These are phyloP conservation scores for Periophthalmus magnuspinnatus DNA, from an alignment of 2,797 vertebrate genomes.

Conservation along the genomic window DNA sequence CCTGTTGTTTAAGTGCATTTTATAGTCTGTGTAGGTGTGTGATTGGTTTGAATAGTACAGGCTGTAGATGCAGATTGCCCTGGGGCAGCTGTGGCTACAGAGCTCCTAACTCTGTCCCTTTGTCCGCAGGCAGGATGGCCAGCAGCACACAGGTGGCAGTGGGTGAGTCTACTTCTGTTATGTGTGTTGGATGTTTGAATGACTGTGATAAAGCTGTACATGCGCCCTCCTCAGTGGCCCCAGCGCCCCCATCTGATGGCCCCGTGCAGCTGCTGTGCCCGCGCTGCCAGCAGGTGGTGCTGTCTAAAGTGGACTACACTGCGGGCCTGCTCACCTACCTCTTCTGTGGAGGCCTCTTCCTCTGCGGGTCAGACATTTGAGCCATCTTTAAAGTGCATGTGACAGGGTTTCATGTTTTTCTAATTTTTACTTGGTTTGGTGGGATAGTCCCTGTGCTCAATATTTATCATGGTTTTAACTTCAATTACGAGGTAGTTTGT, in stretches of 20 bases:
- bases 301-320: constrained; percentile 60
- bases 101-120: not conserved
- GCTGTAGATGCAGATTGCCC: not conserved
- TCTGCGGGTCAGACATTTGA: constrained; percentile 55
- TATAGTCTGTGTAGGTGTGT: not conserved
- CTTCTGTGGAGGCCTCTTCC: constrained; percentile 64
- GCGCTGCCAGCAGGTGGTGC: constrained; percentile 47
- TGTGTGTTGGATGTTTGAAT: not conserved
- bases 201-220: not conserved
- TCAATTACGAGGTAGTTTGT: too few relatives aligned
- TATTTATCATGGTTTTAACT: too few relatives aligned
- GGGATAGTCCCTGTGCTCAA: too few relatives aligned
- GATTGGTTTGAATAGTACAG: not conserved
- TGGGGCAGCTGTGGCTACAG: not conserved
- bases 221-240: constrained; percentile 3
- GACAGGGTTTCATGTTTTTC: too few relatives aligned
- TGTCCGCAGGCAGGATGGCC: not conserved
- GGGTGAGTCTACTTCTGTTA: not conserved
- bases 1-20: not conserved
- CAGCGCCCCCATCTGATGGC: constrained; percentile 35
- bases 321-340: constrained; percentile 68
- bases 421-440: too few relatives aligned
- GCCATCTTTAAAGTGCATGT: not conserved
- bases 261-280: constrained; percentile 61
- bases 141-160: not conserved